Evolutionary conservation across 2,113 vertebrate genomes (phyloP), one percentile per base, ranked within the genome.

Genomic region (Trachemys scripta): DNA sequence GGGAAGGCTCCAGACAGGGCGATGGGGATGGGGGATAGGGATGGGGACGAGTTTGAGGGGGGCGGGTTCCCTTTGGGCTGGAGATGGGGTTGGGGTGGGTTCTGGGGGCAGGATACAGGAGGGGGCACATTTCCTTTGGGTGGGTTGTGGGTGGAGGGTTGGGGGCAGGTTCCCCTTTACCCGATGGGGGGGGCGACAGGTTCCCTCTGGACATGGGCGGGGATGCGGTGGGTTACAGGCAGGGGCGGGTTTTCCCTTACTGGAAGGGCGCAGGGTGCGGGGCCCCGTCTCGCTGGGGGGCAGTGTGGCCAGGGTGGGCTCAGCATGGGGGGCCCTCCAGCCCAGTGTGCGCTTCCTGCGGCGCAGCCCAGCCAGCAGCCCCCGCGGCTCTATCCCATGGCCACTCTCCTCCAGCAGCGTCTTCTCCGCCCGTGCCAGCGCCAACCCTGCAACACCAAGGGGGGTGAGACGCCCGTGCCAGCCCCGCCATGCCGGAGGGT

Each of bases 381-480:
- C 98, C 38, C 98, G 97, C 0, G 96, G 69, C 1, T 98, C 99
- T 5, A 97, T 98, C 1, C 98, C 98, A 4, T 83, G 56, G 31
- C 92, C 96, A 1, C 94, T 95, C 22, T 99, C 99, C 79, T 99
- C 99, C 1, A 99, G 93, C 92, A 99, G 98, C 42, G 98, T 97
- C 88, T 99, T 99, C 97, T 99, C 99, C 3, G 99, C 97, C 94
- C 99, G 99, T 91, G 97, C 97, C n/a, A 99, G 98, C 72, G 99
- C 99, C 38, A 98, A 97, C 96, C 99, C 99, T 99, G 97, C 5
- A 17, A 17, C 2, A 42, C 14, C 62, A 72, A 62, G 38, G 51
- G 53, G 57, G 75, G 59, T 88, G 14, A 88, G 35, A 54, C 25
- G 6, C 51, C 54, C 6, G n/a, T 13, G 16, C 31, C 62, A 8